These are phyloP conservation scores for Xiphorhynchus elegans DNA, from an alignment of 2,113 vertebrate genomes.

Conservation along the genomic window DNA sequence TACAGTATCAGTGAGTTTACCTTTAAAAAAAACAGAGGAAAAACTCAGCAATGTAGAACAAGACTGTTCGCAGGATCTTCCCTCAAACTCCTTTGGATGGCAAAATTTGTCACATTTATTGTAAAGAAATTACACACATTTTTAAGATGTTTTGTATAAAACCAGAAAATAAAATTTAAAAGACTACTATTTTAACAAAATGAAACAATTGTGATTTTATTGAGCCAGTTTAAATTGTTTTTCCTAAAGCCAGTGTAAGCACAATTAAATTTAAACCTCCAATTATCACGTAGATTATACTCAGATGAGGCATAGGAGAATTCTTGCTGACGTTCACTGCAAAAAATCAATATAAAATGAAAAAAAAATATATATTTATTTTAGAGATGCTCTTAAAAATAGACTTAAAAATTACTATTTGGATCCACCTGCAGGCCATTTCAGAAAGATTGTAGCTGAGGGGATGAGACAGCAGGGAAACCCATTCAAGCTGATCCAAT, in stretches of 20 bases:
- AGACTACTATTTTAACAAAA: background rate
- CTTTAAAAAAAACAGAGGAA: background rate
- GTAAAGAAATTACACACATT: background rate
- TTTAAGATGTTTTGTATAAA: background rate
- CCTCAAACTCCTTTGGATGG: rapidly evolving
- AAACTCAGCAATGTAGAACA: background rate
- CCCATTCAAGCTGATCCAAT: slow-evolving; percentile 80
- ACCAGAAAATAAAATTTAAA: background rate
- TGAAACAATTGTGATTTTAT: background rate
- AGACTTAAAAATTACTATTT: slow-evolving; percentile 59
- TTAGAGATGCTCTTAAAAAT: slow-evolving; percentile 47
- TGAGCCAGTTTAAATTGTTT: background rate
- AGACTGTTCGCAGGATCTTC: background rate
- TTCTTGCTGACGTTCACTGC: slow-evolving; percentile 24
- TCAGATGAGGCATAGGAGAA: background rate
- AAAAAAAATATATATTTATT: background rate
- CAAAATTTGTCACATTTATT: background rate
- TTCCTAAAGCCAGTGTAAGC: background rate
- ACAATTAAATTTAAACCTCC: slow-evolving; percentile 18
- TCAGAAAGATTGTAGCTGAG: slow-evolving; percentile 52
- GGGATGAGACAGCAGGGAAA: slow-evolving; percentile 68
- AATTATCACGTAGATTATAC: slow-evolving; percentile 34
- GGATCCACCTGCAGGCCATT: slow-evolving; percentile 70
- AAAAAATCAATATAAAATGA: slow-evolving; percentile 53
- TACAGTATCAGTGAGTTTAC: background rate